phyloP scores from a whole-genome alignment of 1,140 invertebrate genomes.

The Saxidomus purpurata region DNA sequence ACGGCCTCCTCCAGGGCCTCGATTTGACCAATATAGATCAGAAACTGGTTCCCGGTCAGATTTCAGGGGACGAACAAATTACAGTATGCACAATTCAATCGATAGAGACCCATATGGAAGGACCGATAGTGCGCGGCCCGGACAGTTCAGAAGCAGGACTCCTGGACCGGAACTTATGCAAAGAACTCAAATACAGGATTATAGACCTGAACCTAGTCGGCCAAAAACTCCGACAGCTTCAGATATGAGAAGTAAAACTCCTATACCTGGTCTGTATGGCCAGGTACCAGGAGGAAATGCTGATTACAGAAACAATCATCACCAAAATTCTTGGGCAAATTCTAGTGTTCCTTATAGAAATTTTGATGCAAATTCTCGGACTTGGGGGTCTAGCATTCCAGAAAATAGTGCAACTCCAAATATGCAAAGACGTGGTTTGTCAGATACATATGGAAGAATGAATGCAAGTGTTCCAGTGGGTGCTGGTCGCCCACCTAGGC shows the following conservation, averaged over 20 bases:
- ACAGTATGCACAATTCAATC: conserved; percentile 75
- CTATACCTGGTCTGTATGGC: conserved; percentile 69
- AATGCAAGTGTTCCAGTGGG: conserved; percentile 65
- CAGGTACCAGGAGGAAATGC: conserved; percentile 68
- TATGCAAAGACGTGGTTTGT: conserved; percentile 54
- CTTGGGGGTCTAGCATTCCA: conserved; percentile 64
- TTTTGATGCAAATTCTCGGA: conserved; percentile 58
- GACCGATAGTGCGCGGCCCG: conserved; percentile 75
- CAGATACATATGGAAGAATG: conserved; percentile 43
- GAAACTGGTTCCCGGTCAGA: conserved; percentile 53
- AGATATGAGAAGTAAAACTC: conserved; percentile 83
- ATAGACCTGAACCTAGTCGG: conserved; percentile 75
- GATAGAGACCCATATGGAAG: conserved; percentile 73
- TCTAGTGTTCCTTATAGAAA: conserved; percentile 50
- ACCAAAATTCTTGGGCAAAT: conserved; percentile 67
- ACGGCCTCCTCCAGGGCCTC: conserved; percentile 78
- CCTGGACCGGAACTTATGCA: conserved; percentile 85
- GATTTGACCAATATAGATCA: conserved; percentile 73
- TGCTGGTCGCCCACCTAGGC: conserved; percentile 86
- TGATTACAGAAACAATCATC: conserved; percentile 70
- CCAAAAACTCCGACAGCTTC: conserved; percentile 85
- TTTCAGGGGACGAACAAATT: conserved; percentile 64
- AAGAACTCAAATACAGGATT: conserved; percentile 72
- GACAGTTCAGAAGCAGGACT: conserved; percentile 84
- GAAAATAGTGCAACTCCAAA: conserved; percentile 60